phyloP scores from a whole-genome alignment of 2,888 invertebrate genomes.

The Caenorhabditis imperialis region DNA sequence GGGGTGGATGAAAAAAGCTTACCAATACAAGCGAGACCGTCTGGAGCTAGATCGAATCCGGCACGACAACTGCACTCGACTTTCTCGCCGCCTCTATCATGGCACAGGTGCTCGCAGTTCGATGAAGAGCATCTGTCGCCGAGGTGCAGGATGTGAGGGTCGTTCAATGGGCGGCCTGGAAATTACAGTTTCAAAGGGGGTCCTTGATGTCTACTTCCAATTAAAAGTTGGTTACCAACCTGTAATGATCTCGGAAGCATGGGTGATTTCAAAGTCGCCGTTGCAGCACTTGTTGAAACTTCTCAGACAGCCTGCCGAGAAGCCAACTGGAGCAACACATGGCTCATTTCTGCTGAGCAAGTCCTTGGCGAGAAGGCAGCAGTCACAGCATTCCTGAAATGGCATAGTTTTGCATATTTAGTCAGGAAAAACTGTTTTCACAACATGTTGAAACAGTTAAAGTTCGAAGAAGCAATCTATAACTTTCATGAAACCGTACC shows the following conservation, averaged over 20 bases:
- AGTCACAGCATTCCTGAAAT: conserved; percentile 77
- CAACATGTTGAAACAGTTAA: too few relatives aligned
- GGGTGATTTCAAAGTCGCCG: conserved; percentile 57
- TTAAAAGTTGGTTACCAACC: conserved; percentile 16
- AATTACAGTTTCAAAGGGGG: conserved; percentile 3
- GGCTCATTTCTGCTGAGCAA: conserved; percentile 68
- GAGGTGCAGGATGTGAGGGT: conserved; percentile 55
- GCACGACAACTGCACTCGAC: conserved; percentile 76
- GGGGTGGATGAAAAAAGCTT: conserved; percentile 27
- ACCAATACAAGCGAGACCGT: conserved; percentile 76
- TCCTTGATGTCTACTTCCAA: too few relatives aligned
- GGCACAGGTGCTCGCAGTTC: conserved; percentile 77
- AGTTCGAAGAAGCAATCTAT: too few relatives aligned
- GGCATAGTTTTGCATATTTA: too few relatives aligned
- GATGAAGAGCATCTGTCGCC: conserved; percentile 70
- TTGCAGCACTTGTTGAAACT: conserved; percentile 76
- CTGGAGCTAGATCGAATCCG: conserved; percentile 75
- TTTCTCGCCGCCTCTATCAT: conserved; percentile 67
- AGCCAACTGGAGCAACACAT: conserved; percentile 74
- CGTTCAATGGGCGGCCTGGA: conserved; percentile 52
- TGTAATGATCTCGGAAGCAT: conserved; percentile 50
- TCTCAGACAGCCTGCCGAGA: conserved; percentile 70
- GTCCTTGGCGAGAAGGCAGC: conserved; percentile 77
- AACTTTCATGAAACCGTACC: conserved; percentile 51
- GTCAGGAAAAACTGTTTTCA: too few relatives aligned